Base-by-base conservation (phyloP, 1,140 invertebrate genomes). In the Sarcophaga bullata region DNA sequence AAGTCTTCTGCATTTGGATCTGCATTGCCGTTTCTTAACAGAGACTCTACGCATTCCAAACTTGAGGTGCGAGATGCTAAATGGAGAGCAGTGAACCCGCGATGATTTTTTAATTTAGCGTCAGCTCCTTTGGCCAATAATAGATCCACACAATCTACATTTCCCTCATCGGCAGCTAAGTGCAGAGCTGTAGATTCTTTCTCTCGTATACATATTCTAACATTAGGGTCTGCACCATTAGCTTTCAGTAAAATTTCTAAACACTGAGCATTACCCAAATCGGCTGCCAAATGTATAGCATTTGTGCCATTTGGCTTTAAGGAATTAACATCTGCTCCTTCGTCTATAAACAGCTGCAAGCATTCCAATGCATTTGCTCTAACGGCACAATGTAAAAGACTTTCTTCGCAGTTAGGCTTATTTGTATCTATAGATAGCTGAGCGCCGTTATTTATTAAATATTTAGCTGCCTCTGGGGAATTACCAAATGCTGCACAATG, bases 401-500 rank as follows among this genome's bases (percentile, higher is more conserved):
- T 95, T 84, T 95, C 95, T 84, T 94, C 94, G 84, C 92, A 93
- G 85, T 93, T 93, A 54, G 92, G 91, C 84, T 92, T 93, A 80
- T 91, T 92, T n/a, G 88, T 92, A 75, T 87, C 91, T 82, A 87
- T 90, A 82, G 83, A 91, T 80, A 93, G 92, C 85, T 92, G 92
- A 25, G 94, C 93, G 8, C 94, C 94, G 78, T 93, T 92, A 25
- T 93, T 93, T 73, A 96, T 91, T 49, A 96, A 91, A 83, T 95
- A 91, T 88, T 93, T 93, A 80, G 94, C 93, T 9, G 95, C 94
- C 86, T 95, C 94, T 8, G 93, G 91, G 58, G 94, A 94, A 87
- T 96, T 95, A 0, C 95, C 95, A 86, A 96, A 95, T 47, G 95
- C 95, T 7, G 95, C 95, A 86, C 95, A 96, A 90, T 96, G 95